Evolutionary conservation across 2,888 invertebrate species (phyloP).

Genomic region (Chelonus formosanus): DNA sequence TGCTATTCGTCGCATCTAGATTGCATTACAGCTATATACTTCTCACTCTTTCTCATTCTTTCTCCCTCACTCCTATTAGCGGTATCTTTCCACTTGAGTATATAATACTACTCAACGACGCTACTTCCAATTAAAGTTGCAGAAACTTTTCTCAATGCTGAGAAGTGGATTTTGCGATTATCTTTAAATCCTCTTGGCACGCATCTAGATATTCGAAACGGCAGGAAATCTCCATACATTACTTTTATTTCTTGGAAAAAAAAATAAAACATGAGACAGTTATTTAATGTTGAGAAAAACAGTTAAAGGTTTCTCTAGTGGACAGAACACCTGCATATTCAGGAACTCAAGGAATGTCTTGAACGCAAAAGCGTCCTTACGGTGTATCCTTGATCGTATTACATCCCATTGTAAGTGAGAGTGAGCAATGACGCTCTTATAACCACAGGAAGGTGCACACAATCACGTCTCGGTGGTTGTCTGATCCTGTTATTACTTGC

Average conservation of each 20-base stretch:
- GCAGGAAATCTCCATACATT: slow-evolving; percentile 8
- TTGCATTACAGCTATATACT: background rate
- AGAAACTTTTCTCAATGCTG: slow-evolving; percentile 15
- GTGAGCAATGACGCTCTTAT: background rate
- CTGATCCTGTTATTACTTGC: slow-evolving; percentile 15
- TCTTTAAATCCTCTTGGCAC: slow-evolving; percentile 27
- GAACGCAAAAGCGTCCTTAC: slow-evolving; percentile 10
- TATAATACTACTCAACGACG: slow-evolving; percentile 8
- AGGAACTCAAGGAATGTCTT: background rate
- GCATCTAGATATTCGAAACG: slow-evolving; percentile 4
- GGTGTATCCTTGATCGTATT: slow-evolving; percentile 29
- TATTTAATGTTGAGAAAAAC: too few relatives aligned
- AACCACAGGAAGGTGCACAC: slow-evolving; percentile 18
- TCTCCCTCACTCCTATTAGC: background rate
- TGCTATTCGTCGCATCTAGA: slow-evolving; percentile 8
- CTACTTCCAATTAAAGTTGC: slow-evolving; percentile 22
- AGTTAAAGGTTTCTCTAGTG: too few relatives aligned
- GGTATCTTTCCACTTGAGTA: too few relatives aligned
- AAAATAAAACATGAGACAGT: too few relatives aligned
- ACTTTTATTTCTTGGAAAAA: background rate
- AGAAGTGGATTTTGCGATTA: slow-evolving; percentile 18
- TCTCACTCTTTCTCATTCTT: background rate
- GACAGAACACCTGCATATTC: too few relatives aligned
- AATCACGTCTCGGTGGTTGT: slow-evolving; percentile 17
- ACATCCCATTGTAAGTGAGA: slow-evolving; percentile 23